Base-by-base conservation (phyloP, 2,797 vertebrate genomes). In the Pseudotriccus pelzelni region DNA sequence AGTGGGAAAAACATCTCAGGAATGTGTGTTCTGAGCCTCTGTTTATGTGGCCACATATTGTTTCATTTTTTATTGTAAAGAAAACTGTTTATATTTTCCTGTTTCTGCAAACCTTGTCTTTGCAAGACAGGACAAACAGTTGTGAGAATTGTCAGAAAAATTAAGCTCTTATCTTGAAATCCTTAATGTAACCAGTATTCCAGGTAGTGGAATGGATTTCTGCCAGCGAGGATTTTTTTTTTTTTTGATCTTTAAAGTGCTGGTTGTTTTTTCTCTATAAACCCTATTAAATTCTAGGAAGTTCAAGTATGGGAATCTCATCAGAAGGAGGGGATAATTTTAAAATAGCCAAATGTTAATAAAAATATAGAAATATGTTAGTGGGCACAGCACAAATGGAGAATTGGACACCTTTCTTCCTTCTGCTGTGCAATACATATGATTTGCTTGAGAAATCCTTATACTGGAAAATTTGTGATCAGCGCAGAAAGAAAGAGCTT, bases 351-450 rank as follows among this genome's bases (percentile, higher is more conserved):
- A 56, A 28, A 83, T 52, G 17, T 27, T n/a, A 76, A 28, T 49
- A 28, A 43, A 43, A 53, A 25, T 32, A 4, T 30, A 41, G 52
- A 53, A 55, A 23, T 12, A 6, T 7, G 12, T 19, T 46, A 15
- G 36, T 21, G 6, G 18, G 8, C 11, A 20, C 7, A 14, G 13
- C 0, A 2, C 1, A 36, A 1, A 5, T 0, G 1, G 37, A 34
- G 10, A 62, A 20, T 58, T 46, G 37, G 17, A 43, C 4, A 4
- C 12, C 6, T 27, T 69, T 50, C 12, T 36, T 66, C 66, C n/a
- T 74, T 21, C 18, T 78, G 36, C 34, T 83, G 7, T 46, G 41
- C 19, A 43, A 69, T 53, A 22, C 28, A 11, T 7, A 44, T n/a
- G 3, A 23, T 83, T 83, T 41, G 17, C 13, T 43, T 30, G 10